These are phyloP conservation scores for Stegophylla sp. DNA, from an alignment of 2,888 invertebrate genomes.

Conservation along the genomic window DNA sequence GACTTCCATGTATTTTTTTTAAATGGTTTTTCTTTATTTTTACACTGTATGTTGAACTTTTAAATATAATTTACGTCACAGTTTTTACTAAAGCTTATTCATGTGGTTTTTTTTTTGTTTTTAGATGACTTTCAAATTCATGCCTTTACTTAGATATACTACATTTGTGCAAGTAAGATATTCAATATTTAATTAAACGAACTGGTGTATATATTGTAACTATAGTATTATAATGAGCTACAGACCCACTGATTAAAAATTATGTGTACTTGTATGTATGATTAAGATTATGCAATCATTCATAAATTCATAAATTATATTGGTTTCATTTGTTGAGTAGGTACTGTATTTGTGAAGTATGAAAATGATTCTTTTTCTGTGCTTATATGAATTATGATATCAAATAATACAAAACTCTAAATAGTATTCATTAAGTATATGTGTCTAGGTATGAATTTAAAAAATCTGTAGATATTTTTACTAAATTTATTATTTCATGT, in stretches of 20 bases:
- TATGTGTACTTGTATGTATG: not conserved
- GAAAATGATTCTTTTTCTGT: too few relatives aligned
- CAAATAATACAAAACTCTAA: not conserved
- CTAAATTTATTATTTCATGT: not conserved
- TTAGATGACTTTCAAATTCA: slow-evolving; percentile 22
- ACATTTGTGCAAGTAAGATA: slow-evolving; percentile 41
- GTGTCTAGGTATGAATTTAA: not conserved
- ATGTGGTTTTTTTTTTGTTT: slow-evolving; percentile 24
- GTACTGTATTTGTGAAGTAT: too few relatives aligned
- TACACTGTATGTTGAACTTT: slow-evolving; percentile 50
- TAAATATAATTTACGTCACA: slow-evolving; percentile 24
- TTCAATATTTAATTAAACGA: slow-evolving; percentile 23
- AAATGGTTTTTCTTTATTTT: slow-evolving; percentile 52
- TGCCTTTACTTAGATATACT: not conserved
- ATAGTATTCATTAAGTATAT: not conserved
- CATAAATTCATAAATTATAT: too few relatives aligned
- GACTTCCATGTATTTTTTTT: slow-evolving; percentile 34
- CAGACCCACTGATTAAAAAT: slow-evolving; percentile 1
- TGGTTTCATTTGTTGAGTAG: too few relatives aligned
- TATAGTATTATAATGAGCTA: slow-evolving; percentile 2
- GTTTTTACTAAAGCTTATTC: slow-evolving; percentile 21
- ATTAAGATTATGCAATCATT: too few relatives aligned
- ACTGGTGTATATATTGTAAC: slow-evolving; percentile 18
- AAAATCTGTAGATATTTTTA: not conserved
- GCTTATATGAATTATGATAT: too few relatives aligned